Evolutionary conservation across 2,888 invertebrate genomes (phyloP).

Genomic region (Ephialtes manifestator): DNA sequence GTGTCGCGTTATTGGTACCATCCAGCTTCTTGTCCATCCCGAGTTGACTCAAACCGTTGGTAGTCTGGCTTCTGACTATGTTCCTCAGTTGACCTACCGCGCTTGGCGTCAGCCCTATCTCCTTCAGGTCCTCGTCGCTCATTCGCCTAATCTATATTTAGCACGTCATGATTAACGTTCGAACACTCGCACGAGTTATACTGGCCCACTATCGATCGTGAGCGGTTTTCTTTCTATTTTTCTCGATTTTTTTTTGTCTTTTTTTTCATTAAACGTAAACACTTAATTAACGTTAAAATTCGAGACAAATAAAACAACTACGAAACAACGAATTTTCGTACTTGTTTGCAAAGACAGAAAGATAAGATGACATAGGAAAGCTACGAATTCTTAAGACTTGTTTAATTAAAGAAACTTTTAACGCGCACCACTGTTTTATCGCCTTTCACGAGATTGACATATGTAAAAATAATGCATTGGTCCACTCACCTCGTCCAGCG

Average conservation of each 20-base stretch:
- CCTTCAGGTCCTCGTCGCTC: constrained; percentile 89
- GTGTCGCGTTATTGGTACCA: constrained; percentile 75
- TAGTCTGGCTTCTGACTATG: constrained; percentile 87
- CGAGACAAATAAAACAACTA: background rate
- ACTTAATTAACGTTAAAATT: background rate
- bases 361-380: background rate
- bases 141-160: constrained; percentile 88
- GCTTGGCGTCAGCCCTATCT: constrained; percentile 86
- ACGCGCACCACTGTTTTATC: constrained; percentile 51
- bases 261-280: background rate
- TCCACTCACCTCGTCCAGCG: constrained; percentile 84
- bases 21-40: constrained; percentile 79
- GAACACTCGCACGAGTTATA: constrained; percentile 43
- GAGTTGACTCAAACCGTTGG: constrained; percentile 77
- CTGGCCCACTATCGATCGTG: constrained; percentile 44
- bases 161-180: constrained; percentile 56
- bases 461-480: background rate
- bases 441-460: constrained; percentile 15
- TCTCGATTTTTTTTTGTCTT: constrained; percentile 4
- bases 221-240: constrained; percentile 20
- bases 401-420: background rate
- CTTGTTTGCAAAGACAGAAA: constrained; percentile 2
- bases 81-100: constrained; percentile 88
- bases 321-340: background rate
- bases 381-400: background rate